These are phyloP conservation scores for Acanthacorydalis orientalis DNA, from an alignment of 2,888 invertebrate genomes.

Conservation along the genomic window DNA sequence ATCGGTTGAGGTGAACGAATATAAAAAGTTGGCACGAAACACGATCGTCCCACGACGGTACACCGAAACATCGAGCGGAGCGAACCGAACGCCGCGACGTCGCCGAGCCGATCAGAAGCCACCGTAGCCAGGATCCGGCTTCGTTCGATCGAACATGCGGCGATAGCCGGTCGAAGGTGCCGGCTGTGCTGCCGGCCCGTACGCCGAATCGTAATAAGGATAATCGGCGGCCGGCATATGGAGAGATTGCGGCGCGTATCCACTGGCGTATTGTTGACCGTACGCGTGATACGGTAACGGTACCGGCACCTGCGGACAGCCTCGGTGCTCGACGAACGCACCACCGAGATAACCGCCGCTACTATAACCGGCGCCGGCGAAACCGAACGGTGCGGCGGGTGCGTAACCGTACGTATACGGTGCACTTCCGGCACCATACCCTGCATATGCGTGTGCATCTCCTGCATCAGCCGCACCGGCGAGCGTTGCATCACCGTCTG, in stretches of 20 bases:
- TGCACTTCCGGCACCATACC: slow-evolving; percentile 9
- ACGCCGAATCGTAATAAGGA: slow-evolving; percentile 35
- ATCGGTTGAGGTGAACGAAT: background rate
- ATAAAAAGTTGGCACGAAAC: background rate
- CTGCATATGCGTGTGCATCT: slow-evolving; percentile 3
- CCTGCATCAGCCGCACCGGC: background rate
- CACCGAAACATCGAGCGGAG: slow-evolving; percentile 3
- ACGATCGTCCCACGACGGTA: background rate
- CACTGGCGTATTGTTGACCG: slow-evolving; percentile 19
- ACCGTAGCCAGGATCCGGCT: slow-evolving; percentile 33
- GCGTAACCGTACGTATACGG: slow-evolving; percentile 14
- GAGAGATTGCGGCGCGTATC: slow-evolving; percentile 31
- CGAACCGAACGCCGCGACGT: slow-evolving; percentile 25
- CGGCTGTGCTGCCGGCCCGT: slow-evolving; percentile 21
- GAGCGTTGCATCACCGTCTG: slow-evolving; percentile 41
- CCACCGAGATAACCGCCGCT: slow-evolving; percentile 15
- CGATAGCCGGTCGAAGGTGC: slow-evolving; percentile 23
- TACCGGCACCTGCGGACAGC: slow-evolving; percentile 26
- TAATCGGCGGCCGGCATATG: slow-evolving; percentile 56
- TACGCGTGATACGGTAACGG: slow-evolving; percentile 28
- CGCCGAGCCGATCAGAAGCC: slow-evolving; percentile 33
- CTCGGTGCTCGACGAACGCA: slow-evolving; percentile 30
- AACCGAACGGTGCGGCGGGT: slow-evolving; percentile 3
- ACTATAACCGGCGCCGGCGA: slow-evolving; percentile 16
- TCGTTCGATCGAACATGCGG: slow-evolving; percentile 30